Evolutionary conservation across 2,113 vertebrate genomes (phyloP), one percentile per base, ranked within the genome.

Genomic region (Sorex araneus): DNA sequence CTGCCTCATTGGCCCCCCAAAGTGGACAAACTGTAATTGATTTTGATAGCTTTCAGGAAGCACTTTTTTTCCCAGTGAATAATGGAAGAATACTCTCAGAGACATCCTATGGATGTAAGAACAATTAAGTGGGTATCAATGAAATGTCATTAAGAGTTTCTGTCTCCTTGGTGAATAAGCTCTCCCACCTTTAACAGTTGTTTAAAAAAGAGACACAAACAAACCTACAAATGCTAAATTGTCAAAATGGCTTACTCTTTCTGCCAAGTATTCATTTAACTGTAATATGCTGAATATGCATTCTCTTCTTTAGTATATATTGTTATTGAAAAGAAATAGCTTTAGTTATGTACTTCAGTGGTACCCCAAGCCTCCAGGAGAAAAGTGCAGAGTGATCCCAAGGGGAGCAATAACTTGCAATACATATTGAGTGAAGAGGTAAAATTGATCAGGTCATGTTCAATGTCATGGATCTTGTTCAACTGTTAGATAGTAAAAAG

Each of bases 21-120:
- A 97, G 96, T 98, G 97, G 95, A 95, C 97, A 97, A 97, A 97
- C 89, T 96, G n/a, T 97, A 98, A 98, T 98, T 98, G 96, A 98
- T 97, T 98, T 97, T 97, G 94, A 97, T 97, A 95, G 97, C 89
- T 96, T 96, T 97, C 96, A 94, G 27, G 63, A 97, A 97, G 84
- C 94, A 89, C 84, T 87, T 97, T 97, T 97, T 97, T 94, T 95
- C 90, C 94, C 97, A 87, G 89, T 97, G 95, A 97, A 96, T 97
- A 97, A 97, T 96, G 95, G 94, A 97, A 91, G 85, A 92, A 47
- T 89, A 92, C 87, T 97, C 96, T 90, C 0, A 7, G 85, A 97
- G 84, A 95, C 47, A 93, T 86, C 5, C 92, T 95, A 79, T 89
- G 75, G 94, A 95, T 96, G 95, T 40, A 96, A 90, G 78, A 97